phyloP scores from a whole-genome alignment of 2,888 invertebrate species.

The Lasioglossum morio region DNA sequence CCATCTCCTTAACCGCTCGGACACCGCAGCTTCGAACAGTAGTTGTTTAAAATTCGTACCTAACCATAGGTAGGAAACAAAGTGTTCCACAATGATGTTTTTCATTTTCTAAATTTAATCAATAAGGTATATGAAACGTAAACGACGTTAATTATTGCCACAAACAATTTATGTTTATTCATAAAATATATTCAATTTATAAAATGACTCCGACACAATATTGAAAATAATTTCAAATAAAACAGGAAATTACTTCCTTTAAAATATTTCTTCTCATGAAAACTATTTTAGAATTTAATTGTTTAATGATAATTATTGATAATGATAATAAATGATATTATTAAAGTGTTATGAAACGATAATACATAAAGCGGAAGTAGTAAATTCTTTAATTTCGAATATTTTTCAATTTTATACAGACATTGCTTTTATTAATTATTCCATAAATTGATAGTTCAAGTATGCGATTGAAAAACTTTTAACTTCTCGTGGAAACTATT shows the following conservation, averaged over 20 bases:
- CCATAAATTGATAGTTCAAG: too few relatives aligned
- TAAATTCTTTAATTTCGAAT: background rate
- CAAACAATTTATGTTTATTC: background rate
- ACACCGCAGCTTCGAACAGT: constrained; percentile 78
- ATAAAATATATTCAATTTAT: background rate
- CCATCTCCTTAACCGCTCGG: constrained; percentile 84
- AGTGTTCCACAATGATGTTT: background rate
- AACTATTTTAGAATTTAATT: background rate
- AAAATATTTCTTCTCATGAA: background rate
- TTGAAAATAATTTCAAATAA: too few relatives aligned
- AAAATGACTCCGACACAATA: too few relatives aligned
- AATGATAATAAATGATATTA: too few relatives aligned
- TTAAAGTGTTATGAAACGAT: background rate
- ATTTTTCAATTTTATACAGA: background rate
- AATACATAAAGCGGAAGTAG: background rate
- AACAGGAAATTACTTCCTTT: too few relatives aligned
- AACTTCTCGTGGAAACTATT: background rate
- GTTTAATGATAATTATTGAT: background rate
- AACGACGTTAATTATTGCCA: background rate
- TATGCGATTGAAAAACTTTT: background rate
- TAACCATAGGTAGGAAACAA: fast-evolving
- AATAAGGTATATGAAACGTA: background rate
- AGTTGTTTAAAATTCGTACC: background rate
- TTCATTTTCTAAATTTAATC: background rate
- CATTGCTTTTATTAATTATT: background rate